Percentiles rank a stretch among this genome's conserved stretches.
phyloP scores from a whole-genome alignment of 2,113 vertebrate genomes.

The Lathamus discolor region DNA sequence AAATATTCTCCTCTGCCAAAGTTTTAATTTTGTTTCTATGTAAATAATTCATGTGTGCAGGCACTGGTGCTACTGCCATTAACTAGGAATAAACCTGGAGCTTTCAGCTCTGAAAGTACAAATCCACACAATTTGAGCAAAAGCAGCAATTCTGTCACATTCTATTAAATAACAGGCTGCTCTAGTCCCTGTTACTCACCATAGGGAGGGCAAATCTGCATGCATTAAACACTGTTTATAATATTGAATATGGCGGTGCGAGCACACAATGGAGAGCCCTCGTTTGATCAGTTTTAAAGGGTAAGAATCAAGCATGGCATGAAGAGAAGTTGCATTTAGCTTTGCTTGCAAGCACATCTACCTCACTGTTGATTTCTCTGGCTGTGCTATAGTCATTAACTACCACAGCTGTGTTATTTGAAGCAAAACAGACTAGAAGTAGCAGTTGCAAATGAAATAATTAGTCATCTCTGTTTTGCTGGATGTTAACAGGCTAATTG shows the following conservation, averaged over 20 bases:
- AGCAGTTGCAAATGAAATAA: conserved; percentile 22
- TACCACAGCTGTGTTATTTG: background rate
- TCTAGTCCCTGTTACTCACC: background rate
- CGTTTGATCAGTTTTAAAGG: background rate
- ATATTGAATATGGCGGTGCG: background rate
- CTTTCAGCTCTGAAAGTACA: background rate
- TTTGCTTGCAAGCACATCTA: background rate
- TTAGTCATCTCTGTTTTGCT: background rate
- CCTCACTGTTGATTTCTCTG: background rate
- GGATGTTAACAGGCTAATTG: background rate
- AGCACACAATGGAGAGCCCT: background rate
- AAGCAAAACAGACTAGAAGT: background rate
- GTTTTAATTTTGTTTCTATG: conserved; percentile 35
- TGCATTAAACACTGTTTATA: background rate
- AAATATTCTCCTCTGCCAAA: conserved; percentile 12
- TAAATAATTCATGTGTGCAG: background rate
- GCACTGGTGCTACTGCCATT: background rate
- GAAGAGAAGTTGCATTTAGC: background rate
- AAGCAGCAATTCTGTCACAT: background rate
- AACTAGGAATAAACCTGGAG: conserved; percentile 15
- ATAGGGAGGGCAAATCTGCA: background rate
- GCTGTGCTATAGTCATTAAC: background rate
- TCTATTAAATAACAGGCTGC: background rate
- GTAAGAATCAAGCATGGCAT: background rate
- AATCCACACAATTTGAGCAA: background rate